Base-by-base conservation (phyloP, 2,113 vertebrate species). In the Spermophilus dauricus region DNA sequence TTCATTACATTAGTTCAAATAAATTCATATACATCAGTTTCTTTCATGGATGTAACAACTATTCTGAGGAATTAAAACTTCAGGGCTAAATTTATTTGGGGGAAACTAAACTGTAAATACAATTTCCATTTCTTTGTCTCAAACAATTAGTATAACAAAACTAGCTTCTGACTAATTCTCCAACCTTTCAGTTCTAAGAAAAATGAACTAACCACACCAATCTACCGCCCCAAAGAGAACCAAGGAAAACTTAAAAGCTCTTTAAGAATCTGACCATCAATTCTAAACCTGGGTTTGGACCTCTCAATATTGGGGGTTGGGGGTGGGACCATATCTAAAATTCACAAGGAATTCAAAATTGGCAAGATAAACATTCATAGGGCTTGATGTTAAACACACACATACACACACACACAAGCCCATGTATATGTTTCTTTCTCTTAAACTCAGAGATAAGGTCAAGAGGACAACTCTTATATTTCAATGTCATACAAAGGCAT, bases 261-360 rank as follows among this genome's bases (percentile, higher is more conserved):
- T 76, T 89, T 45, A 91, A 86, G 45, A 86, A 82, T 4, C 17
- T 85, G 37, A 37, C 42, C 4, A 37, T 72, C 67, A 72, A 53
- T 72, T 82, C 51, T 58, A 76, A 82, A 70, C 39, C 22, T 70
- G 51, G 58, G 11, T 89, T 39, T 56, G n/a, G 56, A 65, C 51
- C 65, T 65, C 56, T 91, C 24, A 53, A 16, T 4, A 53, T 16
- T 58, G 18, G 18, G 5, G 28, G 16, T 51, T 11, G 42, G 28
- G 4, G 26, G 13, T 5, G 16, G 32, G 42, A 8, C 28, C 48
- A 51, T 48, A 20, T 72, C 16, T 72, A 91, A 88, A 94, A 78
- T 84, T 83, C 51, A 95, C n/a, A 37, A n/a, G 12, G 34, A 93
- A 65, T 56, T 90, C 76, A 75, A 92, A 92, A 76, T 65, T 34